Percentiles rank a stretch among this genome's conserved stretches.
Conservation (phyloP, 2,113 vertebrate species). For the Castor canadensis region DNA sequence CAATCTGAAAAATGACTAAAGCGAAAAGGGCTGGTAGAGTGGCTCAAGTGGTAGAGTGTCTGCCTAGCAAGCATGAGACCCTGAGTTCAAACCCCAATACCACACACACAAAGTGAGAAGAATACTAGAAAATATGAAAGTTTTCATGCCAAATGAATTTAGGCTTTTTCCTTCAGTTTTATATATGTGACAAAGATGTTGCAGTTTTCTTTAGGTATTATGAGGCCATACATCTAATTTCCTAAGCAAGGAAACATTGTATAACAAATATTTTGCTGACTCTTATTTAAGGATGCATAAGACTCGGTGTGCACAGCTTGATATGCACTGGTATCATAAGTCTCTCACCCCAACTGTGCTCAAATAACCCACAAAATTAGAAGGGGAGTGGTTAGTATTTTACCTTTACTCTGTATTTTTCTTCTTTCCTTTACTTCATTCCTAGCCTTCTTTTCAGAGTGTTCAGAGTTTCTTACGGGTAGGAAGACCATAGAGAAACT, state of each 20-base stretch:
- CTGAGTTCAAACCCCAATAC: no score
- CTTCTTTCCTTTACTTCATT: slow-evolving; percentile 31
- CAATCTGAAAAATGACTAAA: no score
- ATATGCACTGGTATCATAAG: background rate
- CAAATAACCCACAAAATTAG: background rate
- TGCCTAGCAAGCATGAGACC: no score
- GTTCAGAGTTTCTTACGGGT: background rate
- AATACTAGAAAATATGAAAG: background rate
- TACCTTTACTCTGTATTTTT: slow-evolving; percentile 20
- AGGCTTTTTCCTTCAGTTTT: slow-evolving; percentile 28
- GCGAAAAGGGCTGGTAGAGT: no score
- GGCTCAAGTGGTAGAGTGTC: no score
- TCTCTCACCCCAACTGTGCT: background rate
- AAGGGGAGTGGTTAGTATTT: background rate
- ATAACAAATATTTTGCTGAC: slow-evolving; percentile 34
- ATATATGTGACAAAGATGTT: slow-evolving; percentile 10
- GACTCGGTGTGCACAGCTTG: background rate
- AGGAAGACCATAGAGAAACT: background rate
- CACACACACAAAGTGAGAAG: no score
- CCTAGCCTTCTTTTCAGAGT: background rate
- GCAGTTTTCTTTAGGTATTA: slow-evolving; percentile 4
- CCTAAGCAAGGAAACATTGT: slow-evolving; percentile 3
- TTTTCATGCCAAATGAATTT: background rate
- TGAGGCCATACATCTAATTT: slow-evolving; percentile 33
- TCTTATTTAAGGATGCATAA: background rate